phyloP scores from a whole-genome alignment of 1,140 invertebrate species.

The Neodiprion pinetum region DNA sequence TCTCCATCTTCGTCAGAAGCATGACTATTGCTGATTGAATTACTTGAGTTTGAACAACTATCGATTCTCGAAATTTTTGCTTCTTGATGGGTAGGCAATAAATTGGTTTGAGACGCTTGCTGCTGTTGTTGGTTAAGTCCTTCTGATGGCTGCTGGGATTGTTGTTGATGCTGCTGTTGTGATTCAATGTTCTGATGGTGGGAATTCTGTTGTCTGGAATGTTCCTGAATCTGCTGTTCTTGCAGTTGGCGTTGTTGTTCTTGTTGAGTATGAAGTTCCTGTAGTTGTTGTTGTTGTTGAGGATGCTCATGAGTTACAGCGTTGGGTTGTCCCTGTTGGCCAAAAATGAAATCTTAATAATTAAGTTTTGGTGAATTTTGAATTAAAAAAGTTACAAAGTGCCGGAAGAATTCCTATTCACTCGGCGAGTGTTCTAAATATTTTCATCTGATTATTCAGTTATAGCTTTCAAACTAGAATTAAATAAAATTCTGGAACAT shows the following conservation, averaged over 20 bases:
- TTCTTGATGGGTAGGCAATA: neutral
- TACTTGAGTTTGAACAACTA: conserved; percentile 40
- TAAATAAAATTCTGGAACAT: neutral
- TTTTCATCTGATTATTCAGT: too few relatives aligned
- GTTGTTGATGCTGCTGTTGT: conserved; percentile 30
- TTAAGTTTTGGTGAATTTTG: too few relatives aligned
- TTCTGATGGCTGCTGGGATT: neutral
- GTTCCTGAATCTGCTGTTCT: conserved; percentile 32
- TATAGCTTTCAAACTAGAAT: neutral
- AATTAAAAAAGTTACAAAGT: too few relatives aligned
- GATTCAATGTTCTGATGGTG: conserved; percentile 32
- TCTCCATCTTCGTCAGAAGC: conserved; percentile 35
- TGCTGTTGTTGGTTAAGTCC: neutral
- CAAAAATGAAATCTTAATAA: neutral
- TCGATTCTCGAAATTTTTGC: conserved; percentile 23
- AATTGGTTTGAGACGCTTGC: neutral
- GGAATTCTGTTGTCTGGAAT: conserved; percentile 32
- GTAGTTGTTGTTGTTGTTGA: conserved; percentile 39
- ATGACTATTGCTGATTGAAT: conserved; percentile 41
- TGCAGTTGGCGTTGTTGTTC: conserved; percentile 24
- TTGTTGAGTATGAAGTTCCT: conserved; percentile 44
- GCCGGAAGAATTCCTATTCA: too few relatives aligned
- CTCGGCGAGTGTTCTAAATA: too few relatives aligned
- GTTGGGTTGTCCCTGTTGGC: conserved; percentile 35
- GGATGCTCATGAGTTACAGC: conserved; percentile 36